Evolutionary conservation across 2,888 invertebrate genomes (phyloP), one percentile per base, ranked within the genome.

Genomic region (Periphyllus acericola): DNA sequence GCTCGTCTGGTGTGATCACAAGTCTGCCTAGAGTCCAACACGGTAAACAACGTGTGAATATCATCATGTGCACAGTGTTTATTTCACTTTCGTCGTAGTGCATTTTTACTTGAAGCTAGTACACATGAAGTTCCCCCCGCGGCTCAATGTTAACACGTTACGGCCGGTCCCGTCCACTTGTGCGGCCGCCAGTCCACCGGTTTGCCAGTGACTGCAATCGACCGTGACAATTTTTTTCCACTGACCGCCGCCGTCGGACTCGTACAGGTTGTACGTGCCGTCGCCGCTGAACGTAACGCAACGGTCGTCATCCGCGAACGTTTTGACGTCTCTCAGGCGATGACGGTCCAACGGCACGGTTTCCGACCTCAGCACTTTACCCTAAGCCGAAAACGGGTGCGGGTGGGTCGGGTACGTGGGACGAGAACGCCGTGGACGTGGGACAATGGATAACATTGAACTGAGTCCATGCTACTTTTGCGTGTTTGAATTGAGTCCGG

Each of bases 141-240:
- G 60, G 3, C 80, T 60, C 19, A 87, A 25, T 6, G 80, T 81
- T n/a, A 87, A 46, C n/a, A 87, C n/a, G 14, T 87, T 72, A 29
- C 32, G 66, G 6, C 46, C 87, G 14, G 74, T 46, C 19, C 8
- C n/a, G 29, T 81, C 80, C 3, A 87, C 60, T 75, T 46, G 72
- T 29, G 66, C 87, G 11, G 36, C n/a, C 32, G 19, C 60, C n/a
- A 87, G 46, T 29, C 87, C 87, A n/a, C 81, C 87, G 1, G 81
- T 81, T n/a, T 87, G 87, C 87, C 87, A 87, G 19, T 81, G 60
- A 34, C 80, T 87, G n/a, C 87, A 87, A 11, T 71, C 55, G 8
- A 79, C 87, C 66, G 60, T 66, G 0, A 87, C 66, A 4, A 75
- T 75, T 46, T 87, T 75, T 60, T 40, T 87, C 87, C 87, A 87